Percentiles rank a stretch among this genome's conserved stretches.
These are phyloP conservation scores for Hypanus sabinus DNA, from an alignment of 2,113 vertebrate species.

Conservation along the genomic window DNA sequence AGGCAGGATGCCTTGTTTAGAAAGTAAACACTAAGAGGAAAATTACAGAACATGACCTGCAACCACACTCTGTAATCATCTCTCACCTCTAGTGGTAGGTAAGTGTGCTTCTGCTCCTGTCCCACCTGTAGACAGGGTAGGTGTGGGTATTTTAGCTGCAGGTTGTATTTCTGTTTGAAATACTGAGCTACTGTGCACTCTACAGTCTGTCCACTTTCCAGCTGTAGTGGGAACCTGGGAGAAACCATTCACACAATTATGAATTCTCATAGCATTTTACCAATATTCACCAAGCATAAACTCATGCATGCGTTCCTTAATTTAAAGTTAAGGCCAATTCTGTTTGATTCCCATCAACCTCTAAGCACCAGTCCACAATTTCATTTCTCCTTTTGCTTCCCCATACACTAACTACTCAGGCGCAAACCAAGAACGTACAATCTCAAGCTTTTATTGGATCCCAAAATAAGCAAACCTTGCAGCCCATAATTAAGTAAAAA, in stretches of 20 bases:
- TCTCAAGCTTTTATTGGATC: neutral
- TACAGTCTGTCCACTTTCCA: conserved; percentile 74
- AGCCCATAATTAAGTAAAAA: neutral
- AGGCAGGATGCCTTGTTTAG: too few relatives aligned
- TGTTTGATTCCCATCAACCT: neutral
- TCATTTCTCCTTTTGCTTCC: neutral
- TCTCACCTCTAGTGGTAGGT: conserved; percentile 94
- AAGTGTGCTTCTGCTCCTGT: conserved; percentile 98
- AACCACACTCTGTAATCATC: neutral
- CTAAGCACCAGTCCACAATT: neutral
- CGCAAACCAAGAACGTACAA: neutral
- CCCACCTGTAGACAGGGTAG: conserved; percentile 95
- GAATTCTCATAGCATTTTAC: neutral
- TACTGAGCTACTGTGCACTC: conserved; percentile 75
- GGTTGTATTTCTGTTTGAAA: conserved; percentile 74
- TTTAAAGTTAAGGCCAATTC: neutral
- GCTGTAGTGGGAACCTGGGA: conserved; percentile 66
- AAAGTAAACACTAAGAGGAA: too few relatives aligned
- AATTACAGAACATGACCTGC: neutral
- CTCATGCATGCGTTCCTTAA: neutral
- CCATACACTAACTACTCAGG: neutral
- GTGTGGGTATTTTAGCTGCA: conserved; percentile 78
- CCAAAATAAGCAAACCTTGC: neutral
- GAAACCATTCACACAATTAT: neutral
- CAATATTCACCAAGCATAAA: neutral